Evolutionary conservation across 2,113 vertebrate species (phyloP).

Genomic region (Vulpes ferrilata): DNA sequence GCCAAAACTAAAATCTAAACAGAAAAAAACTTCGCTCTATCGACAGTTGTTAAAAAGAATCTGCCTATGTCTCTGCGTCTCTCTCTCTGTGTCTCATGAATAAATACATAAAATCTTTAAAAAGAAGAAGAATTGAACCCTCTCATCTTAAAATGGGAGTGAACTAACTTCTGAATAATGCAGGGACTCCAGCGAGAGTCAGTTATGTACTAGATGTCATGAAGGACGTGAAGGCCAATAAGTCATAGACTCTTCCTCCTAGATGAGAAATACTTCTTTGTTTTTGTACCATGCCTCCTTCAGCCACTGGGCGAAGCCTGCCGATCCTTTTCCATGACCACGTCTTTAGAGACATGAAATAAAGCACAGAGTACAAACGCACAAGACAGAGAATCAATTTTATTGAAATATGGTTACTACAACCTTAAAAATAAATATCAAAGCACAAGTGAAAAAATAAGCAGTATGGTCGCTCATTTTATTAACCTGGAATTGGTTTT

Average conservation of each 20-base stretch:
- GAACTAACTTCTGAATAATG: not conserved
- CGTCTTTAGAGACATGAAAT: not conserved
- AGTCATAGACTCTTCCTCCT: not conserved
- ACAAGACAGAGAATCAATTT: not conserved
- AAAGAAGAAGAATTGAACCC: no score
- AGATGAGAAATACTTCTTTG: not conserved
- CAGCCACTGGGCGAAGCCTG: not conserved
- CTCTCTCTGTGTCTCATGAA: no score
- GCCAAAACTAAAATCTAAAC: not conserved
- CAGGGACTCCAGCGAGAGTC: not conserved
- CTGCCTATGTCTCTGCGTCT: no score
- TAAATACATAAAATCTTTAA: no score
- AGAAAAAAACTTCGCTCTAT: not conserved
- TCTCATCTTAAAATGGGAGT: not conserved
- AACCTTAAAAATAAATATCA: not conserved
- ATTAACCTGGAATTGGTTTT: not conserved
- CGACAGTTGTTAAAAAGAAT: not conserved
- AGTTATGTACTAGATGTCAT: not conserved
- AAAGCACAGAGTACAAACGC: not conserved
- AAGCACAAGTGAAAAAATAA: not conserved
- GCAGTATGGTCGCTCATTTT: not conserved
- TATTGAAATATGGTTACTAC: not conserved
- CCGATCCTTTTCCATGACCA: not conserved
- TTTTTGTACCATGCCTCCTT: not conserved
- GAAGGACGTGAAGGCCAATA: not conserved